Evolutionary conservation across 2,888 invertebrate genomes (phyloP), one percentile per base, ranked within the genome.

Genomic region (Eutolmus rufibarbis): DNA sequence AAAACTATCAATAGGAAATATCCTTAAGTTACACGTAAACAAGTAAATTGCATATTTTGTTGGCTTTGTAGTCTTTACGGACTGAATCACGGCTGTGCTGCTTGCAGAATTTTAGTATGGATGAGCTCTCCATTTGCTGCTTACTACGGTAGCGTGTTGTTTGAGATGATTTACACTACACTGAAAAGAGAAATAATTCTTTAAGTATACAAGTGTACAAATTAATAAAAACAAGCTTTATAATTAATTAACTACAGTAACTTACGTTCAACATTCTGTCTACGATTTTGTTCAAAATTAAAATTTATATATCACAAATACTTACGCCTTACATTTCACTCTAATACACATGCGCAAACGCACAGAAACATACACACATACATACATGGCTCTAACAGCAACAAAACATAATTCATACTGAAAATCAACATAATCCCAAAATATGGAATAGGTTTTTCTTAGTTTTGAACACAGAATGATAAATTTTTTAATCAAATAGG

Each of bases 1-100:
- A 81, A 51, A 81, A 81, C 46, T 51, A 56, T 31, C n/a, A 51
- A 56, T 81, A 81, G 81, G 81, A 81, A 78, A 81, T 81, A 81
- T 43, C 51, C 34, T 81, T 56, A 81, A 81, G 46, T 81, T 81
- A 51, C 16, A 81, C 31, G 56, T 56, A 43, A 81, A 81, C 23
- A 31, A 81, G 34, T 43, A 66, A 66, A 43, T 81, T 81, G 56
- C 56, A 81, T 81, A 23, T 23, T 81, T 81, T 81, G 56, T 51
- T 28, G 51, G 19, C 19, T 81, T 51, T 51, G 31, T 81, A 81
- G 81, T 81, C 81, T 51, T 23, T 51, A 56, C 51, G 56, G 28
- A 51, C 23, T 81, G 51, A 81, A 66, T 51, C 28, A 51, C 23
- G 28, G 23, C 56, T 66, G 66, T 66, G 66, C 66, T 66, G 66